Evolutionary conservation across 2,888 invertebrate species (phyloP), one percentile per base, ranked within the genome.

Genomic region (Aleiodes alternator): DNA sequence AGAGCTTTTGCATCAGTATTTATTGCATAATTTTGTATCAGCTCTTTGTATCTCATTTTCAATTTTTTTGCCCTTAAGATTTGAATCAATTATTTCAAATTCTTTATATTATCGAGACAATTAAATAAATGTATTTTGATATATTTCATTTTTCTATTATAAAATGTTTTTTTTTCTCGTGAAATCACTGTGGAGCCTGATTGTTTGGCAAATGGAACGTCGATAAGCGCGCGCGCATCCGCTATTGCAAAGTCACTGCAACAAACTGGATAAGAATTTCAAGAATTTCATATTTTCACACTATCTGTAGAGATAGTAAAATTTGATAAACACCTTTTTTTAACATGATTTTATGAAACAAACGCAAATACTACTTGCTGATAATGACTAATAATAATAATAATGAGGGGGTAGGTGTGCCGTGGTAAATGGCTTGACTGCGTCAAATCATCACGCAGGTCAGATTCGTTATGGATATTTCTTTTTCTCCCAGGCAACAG

Each of bases 211-310:
- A 79, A 79, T 79, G 77, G 73, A 78, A 82, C 80, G 85, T 86
- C 85, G 84, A 85, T 86, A 84, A 80, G 80, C 82, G 84, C 84
- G 84, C 86, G 86, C 85, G 82, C 84, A 83, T 80, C 79, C 78
- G 78, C 79, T 70, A 14, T 50, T 34, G 50, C n/a, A n/a, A 29
- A 23, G 2, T 66, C 16, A 38, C 23, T 50, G 2, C 4, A 48
- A n/a, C 12, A 23, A 50, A 66, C 6, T 66, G 43, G 23, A 66
- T 66, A 66, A 66, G 38, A 38, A 12, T 31, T 4, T 38, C 1
- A n/a, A 61, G n/a, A 34, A 61, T 4, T 43, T 43, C 1, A 43
- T 43, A 9, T 43, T 43, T 3, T 43, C 43, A 7, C 43, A 43
- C 23, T 23, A 23, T 23, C 23, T 23, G 43, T 38, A 38, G 43